Percentiles rank a stretch among this genome's conserved stretches.
Evolutionary conservation across 2,888 invertebrate species (phyloP).

Genomic region (Amphipyra tragopoginis): DNA sequence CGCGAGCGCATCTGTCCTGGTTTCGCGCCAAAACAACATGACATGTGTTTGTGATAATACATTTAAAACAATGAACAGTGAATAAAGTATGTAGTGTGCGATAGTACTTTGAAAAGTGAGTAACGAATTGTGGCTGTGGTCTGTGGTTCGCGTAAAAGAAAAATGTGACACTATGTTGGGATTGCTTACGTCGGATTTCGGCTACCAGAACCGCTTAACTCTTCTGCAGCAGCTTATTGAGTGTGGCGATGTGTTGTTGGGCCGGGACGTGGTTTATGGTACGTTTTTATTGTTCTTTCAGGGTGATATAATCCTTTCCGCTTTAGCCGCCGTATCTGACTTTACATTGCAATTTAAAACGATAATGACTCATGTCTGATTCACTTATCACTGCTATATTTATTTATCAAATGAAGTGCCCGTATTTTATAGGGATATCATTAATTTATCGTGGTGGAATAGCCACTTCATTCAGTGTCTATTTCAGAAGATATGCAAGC

Average conservation of each 20-base stretch:
- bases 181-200: conserved; percentile 82
- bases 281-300: conserved; percentile 38
- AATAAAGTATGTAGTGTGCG: conserved; percentile 22
- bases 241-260: conserved; percentile 82
- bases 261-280: conserved; percentile 78
- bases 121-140: conserved; percentile 26
- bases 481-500: conserved; percentile 7
- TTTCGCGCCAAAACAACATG: conserved; percentile 81
- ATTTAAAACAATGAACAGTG: conserved; percentile 47
- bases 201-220: conserved; percentile 81
- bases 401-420: conserved; percentile 28
- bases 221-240: conserved; percentile 84
- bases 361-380: conserved; percentile 15
- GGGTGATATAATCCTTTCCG: conserved; percentile 3
- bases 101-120: conserved; percentile 23
- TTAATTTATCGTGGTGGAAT: conserved; percentile 10
- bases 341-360: conserved; percentile 15
- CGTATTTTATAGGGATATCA: conserved; percentile 15
- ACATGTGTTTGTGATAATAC: conserved; percentile 62
- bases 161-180: conserved; percentile 79
- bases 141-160: conserved; percentile 13
- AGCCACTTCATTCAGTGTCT: conserved; percentile 12
- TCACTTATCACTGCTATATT: conserved; percentile 11
- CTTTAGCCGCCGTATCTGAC: not conserved
- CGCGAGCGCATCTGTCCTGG: conserved; percentile 82